phyloP scores from a whole-genome alignment of 2,888 invertebrate species.

The Acanthococcus lagerstroemiae region DNA sequence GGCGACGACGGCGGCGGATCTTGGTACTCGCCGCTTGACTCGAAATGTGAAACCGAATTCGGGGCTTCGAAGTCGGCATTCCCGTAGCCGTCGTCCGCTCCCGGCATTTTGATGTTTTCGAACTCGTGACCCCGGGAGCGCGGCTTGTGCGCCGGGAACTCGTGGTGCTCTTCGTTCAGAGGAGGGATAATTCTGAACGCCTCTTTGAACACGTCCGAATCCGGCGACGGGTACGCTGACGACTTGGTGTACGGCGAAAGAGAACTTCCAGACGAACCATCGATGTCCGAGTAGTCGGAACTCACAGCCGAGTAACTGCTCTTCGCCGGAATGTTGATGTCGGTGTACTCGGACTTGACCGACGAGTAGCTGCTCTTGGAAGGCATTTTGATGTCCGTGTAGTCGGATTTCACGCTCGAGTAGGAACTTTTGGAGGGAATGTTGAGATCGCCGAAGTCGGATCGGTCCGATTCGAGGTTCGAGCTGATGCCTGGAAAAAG shows the following conservation, averaged over 20 bases:
- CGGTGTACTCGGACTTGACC: background rate
- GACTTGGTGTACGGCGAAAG: background rate
- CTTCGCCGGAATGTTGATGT: background rate
- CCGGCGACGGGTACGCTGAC: background rate
- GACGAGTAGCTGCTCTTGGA: constrained; percentile 5
- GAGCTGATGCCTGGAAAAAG: background rate
- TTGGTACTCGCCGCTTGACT: constrained; percentile 4
- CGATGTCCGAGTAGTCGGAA: background rate
- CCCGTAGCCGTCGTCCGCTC: constrained; percentile 5
- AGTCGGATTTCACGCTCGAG: background rate
- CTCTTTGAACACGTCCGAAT: constrained; percentile 21
- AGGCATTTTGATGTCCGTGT: background rate
- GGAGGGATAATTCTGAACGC: constrained; percentile 20
- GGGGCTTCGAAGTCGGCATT: constrained; percentile 10
- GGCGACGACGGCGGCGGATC: background rate
- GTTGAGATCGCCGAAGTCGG: background rate
- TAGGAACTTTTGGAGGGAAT: background rate
- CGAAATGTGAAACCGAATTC: background rate
- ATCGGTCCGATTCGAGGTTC: background rate
- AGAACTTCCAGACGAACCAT: background rate
- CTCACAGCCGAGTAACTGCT: background rate
- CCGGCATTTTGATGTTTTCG: constrained; percentile 4
- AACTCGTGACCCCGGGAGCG: background rate
- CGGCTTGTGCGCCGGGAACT: background rate
- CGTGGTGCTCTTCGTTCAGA: background rate